phyloP scores from a whole-genome alignment of 2,888 invertebrate genomes.

The Tanytarsus gracilentus region DNA sequence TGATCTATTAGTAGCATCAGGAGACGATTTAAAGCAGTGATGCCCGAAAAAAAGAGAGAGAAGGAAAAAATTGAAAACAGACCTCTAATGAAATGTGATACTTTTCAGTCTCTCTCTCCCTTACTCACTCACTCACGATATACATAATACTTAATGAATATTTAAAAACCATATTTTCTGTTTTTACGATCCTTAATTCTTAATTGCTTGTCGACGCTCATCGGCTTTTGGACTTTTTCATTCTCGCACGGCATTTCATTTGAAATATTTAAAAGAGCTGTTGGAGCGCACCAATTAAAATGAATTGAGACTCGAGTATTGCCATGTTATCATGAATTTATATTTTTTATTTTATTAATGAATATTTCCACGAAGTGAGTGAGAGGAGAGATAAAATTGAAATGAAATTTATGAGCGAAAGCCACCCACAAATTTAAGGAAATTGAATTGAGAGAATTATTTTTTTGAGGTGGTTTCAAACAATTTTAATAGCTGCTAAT shows the following conservation, averaged over 20 bases:
- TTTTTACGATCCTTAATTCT: slow-evolving; percentile 25
- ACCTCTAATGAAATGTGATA: slow-evolving; percentile 27
- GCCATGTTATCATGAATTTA: too few species aligned
- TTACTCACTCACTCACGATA: not conserved
- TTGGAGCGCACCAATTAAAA: slow-evolving; percentile 22
- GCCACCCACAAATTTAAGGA: slow-evolving; percentile 9
- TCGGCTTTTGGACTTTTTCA: slow-evolving; percentile 7
- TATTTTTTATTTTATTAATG: slow-evolving; percentile 1
- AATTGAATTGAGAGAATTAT: not conserved
- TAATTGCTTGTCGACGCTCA: slow-evolving; percentile 28
- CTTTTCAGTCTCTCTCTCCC: slow-evolving; percentile 8
- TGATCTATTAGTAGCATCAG: too few species aligned
- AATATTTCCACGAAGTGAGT: not conserved
- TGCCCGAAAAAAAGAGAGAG: not conserved
- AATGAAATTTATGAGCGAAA: not conserved
- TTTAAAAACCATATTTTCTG: slow-evolving; percentile 26
- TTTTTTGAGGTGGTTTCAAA: not conserved
- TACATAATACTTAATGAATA: slow-evolving; percentile 28
- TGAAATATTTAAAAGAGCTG: not conserved
- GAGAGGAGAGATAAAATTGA: not conserved
- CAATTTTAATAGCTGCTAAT: not conserved
- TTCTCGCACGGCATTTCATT: not conserved
- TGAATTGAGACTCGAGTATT: too few species aligned
- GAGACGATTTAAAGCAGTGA: not conserved
- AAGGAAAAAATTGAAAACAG: slow-evolving; percentile 13